Conservation (phyloP, 2,888 invertebrate species). For the Lordiphosa andalusiaca region DNA sequence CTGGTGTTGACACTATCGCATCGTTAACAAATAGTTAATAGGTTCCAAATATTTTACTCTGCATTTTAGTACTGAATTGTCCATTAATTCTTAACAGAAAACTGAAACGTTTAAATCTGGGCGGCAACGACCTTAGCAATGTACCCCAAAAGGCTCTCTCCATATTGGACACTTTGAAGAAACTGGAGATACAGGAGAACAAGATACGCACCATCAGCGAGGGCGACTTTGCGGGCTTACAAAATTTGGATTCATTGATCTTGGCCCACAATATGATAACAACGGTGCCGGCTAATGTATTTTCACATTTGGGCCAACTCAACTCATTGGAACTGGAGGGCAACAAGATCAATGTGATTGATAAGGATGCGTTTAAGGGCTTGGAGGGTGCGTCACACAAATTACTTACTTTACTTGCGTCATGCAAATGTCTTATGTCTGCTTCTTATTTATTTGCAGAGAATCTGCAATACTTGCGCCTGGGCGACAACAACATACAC, state of each 20-base stretch:
- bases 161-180: slow-evolving; percentile 89
- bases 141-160: slow-evolving; percentile 91
- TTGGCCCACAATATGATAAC: slow-evolving; percentile 91
- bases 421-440: neutral
- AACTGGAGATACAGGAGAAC: slow-evolving; percentile 94
- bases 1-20: too few species aligned
- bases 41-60: neutral
- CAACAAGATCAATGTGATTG: slow-evolving; percentile 89
- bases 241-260: slow-evolving; percentile 90
- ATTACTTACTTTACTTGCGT: fast-evolving
- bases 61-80: neutral
- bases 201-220: slow-evolving; percentile 88
- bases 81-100: slow-evolving; percentile 81
- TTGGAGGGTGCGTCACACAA: slow-evolving; percentile 86
- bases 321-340: slow-evolving; percentile 94
- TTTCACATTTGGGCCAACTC: slow-evolving; percentile 88
- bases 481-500: slow-evolving; percentile 93
- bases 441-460: slow-evolving; percentile 82
- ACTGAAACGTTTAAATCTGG: slow-evolving; percentile 90
- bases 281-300: slow-evolving; percentile 89
- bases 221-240: slow-evolving; percentile 92
- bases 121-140: slow-evolving; percentile 88
- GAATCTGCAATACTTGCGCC: slow-evolving; percentile 92
- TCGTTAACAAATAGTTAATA: too few species aligned
- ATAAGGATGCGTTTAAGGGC: slow-evolving; percentile 92